Conservation (phyloP, 2,113 vertebrate genomes). For the Nothoprocta perdicaria region DNA sequence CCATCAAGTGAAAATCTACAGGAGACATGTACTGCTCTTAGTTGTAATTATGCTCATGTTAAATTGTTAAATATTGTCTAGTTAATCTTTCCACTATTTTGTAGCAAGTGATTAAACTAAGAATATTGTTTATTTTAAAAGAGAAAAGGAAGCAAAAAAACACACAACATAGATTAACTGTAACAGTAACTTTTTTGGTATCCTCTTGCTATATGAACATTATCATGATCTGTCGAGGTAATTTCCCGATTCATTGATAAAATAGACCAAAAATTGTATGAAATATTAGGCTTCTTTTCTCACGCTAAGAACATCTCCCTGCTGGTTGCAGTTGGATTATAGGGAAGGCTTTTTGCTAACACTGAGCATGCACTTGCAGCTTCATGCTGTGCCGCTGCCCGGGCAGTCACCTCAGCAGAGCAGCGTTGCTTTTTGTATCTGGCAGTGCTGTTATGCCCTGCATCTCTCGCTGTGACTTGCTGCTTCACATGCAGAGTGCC, state of each 20-base stretch:
- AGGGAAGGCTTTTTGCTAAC: neutral
- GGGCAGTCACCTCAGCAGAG: neutral
- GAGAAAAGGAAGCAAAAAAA: neutral
- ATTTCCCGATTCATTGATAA: neutral
- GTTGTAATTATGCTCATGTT: slow-evolving; percentile 57
- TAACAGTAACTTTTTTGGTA: neutral
- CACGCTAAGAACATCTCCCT: neutral
- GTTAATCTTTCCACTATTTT: neutral
- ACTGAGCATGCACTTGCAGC: neutral
- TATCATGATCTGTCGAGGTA: neutral
- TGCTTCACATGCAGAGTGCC: neutral
- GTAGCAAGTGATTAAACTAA: neutral
- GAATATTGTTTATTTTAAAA: neutral
- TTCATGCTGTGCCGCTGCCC: neutral
- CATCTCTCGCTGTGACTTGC: neutral
- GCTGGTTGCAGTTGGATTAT: neutral
- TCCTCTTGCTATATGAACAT: neutral
- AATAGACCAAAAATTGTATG: neutral
- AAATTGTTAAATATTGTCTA: neutral
- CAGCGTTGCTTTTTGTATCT: neutral
- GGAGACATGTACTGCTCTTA: slow-evolving; percentile 73
- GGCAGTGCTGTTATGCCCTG: neutral
- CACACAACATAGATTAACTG: rapidly evolving
- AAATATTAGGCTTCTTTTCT: neutral
- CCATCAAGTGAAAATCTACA: slow-evolving; percentile 77